A percentile compares a stretch with the other conserved stretches of the same genome.
Conservation (phyloP, 2,888 invertebrate species). For the Lithophane socia region DNA sequence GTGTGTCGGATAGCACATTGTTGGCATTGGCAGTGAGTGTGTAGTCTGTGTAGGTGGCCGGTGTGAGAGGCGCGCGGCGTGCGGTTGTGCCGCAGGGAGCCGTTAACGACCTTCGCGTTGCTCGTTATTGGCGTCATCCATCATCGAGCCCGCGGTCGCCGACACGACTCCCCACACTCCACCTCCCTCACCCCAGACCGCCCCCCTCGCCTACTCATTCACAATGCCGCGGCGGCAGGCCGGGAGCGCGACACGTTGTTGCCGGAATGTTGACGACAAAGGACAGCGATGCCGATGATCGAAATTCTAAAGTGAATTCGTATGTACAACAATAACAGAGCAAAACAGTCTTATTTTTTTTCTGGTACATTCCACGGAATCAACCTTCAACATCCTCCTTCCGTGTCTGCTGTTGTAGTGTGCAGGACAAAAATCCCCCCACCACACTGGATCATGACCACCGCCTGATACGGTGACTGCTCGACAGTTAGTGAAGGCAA, state of each 20-base stretch:
- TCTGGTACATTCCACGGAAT: neutral
- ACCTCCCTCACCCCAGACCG: conserved; percentile 17
- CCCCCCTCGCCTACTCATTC: conserved; percentile 36
- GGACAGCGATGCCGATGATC: too few relatives aligned
- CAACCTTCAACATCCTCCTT: too few relatives aligned
- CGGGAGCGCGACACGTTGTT: neutral
- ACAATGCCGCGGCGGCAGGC: conserved; percentile 1
- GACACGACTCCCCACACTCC: conserved; percentile 56
- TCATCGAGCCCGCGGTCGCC: conserved; percentile 76
- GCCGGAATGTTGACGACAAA: neutral
- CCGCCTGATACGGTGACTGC: neutral
- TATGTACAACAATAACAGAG: neutral
- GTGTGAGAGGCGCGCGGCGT: neutral
- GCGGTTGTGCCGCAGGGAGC: conserved; percentile 37
- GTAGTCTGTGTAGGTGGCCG: neutral
- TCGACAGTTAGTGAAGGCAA: neutral
- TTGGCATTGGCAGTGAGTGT: neutral
- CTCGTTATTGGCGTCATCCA: conserved; percentile 86
- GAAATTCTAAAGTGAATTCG: neutral
- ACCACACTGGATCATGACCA: neutral
- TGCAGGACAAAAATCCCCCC: too few relatives aligned
- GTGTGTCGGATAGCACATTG: neutral
- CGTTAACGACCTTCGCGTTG: conserved; percentile 70
- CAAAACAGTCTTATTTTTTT: neutral
- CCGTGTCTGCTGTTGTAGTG: neutral